phyloP scores from a whole-genome alignment of 2,888 invertebrate species.

The Acronicta alni region DNA sequence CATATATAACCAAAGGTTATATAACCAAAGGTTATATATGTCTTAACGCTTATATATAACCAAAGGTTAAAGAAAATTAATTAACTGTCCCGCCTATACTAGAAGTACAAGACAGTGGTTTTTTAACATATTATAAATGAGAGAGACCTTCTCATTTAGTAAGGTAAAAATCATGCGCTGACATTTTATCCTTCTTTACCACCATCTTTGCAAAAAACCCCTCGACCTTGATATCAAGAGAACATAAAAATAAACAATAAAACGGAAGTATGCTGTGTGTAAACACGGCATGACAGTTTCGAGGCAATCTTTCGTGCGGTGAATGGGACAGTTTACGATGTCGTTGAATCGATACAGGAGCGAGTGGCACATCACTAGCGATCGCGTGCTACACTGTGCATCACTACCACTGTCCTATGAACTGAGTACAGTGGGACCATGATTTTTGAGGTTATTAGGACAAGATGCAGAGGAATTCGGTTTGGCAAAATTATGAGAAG shows the following conservation, averaged over 20 bases:
- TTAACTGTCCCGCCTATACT: too few species aligned
- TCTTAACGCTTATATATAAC: too few species aligned
- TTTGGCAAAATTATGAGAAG: not conserved
- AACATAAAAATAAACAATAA: constrained; percentile 47
- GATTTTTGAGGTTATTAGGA: constrained; percentile 12
- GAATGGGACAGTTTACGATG: constrained; percentile 56
- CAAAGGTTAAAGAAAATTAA: too few species aligned
- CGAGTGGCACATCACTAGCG: constrained; percentile 79
- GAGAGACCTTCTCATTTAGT: too few species aligned
- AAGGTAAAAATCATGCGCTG: too few species aligned
- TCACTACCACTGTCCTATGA: constrained; percentile 79
- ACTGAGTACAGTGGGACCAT: constrained; percentile 66
- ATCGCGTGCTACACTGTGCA: constrained; percentile 76
- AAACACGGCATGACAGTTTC: constrained; percentile 37
- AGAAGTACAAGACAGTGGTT: too few species aligned
- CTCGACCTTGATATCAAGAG: constrained; percentile 47
- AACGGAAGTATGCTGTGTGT: constrained; percentile 30
- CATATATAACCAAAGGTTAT: too few species aligned
- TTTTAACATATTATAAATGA: too few species aligned
- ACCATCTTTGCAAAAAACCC: constrained; percentile 4
- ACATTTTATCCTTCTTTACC: too few species aligned
- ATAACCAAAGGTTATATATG: too few species aligned
- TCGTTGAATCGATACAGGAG: constrained; percentile 78
- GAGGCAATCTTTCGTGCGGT: constrained; percentile 47
- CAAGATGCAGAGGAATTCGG: not conserved